These are phyloP conservation scores for Agrochola lota DNA, from an alignment of 2,888 invertebrate genomes.

Conservation along the genomic window DNA sequence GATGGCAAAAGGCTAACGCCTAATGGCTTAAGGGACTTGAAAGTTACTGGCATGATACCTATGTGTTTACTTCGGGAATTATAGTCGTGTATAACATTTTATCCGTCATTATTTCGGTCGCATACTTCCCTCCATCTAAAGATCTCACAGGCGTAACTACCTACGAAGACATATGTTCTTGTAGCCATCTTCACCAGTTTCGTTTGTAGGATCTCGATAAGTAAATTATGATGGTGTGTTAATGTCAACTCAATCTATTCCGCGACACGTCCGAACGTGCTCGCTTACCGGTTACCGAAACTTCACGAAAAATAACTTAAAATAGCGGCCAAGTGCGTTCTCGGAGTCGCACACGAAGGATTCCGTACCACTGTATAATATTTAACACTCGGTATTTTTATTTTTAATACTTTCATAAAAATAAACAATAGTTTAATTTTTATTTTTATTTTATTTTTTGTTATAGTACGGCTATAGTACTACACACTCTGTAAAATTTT, in stretches of 20 bases:
- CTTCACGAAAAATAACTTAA: constrained; percentile 29
- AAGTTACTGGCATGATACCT: no score
- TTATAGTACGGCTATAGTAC: no score
- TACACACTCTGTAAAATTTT: not conserved
- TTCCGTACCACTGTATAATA: not conserved
- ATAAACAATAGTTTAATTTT: no score
- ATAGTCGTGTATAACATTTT: no score
- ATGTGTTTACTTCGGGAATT: no score
- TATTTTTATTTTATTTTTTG: no score
- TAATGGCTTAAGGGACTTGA: no score
- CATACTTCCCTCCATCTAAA: not conserved
- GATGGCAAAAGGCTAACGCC: no score
- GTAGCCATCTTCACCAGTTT: not conserved
- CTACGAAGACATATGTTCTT: not conserved
- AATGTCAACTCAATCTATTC: constrained; percentile 53
- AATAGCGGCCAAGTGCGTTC: not conserved
- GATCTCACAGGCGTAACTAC: not conserved
- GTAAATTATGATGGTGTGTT: constrained; percentile 48
- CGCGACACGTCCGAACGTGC: constrained; percentile 58
- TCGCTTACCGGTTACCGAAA: constrained; percentile 28
- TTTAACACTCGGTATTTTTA: not conserved
- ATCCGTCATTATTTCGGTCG: no score
- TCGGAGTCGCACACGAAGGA: not conserved
- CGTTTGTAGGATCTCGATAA: constrained; percentile 39
- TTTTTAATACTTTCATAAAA: not conserved